A percentile compares a stretch with the other conserved stretches of the same genome.
Evolutionary conservation across 2,797 vertebrate genomes (phyloP).

Genomic region (Nyctibius grandis): DNA sequence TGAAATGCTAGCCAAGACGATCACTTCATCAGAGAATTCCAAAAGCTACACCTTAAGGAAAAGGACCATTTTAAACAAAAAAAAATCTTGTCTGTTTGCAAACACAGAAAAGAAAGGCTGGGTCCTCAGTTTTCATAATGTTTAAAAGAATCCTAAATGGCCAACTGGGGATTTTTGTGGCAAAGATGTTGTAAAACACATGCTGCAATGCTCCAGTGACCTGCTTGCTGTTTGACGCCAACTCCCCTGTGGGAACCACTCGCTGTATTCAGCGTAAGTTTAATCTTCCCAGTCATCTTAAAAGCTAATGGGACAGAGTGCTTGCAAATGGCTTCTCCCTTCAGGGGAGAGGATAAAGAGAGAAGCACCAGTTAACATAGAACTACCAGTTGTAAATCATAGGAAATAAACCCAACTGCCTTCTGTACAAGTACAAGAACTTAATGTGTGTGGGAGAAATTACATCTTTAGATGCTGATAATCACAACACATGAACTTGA

Average conservation of each 20-base stretch:
- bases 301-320: slow-evolving; percentile 12
- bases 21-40: not conserved
- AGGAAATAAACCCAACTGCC: not conserved
- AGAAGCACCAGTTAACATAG: not conserved
- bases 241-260: not conserved
- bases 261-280: fast-evolving
- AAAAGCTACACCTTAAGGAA: not conserved
- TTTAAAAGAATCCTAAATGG: not conserved
- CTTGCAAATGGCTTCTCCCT: not conserved
- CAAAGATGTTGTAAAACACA: not conserved
- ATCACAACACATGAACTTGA: not conserved
- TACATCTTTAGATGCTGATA: not conserved
- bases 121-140: not conserved
- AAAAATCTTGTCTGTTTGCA: not conserved
- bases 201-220: not conserved
- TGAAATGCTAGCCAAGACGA: not conserved
- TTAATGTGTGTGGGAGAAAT: not conserved
- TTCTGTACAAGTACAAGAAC: not conserved
- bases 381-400: not conserved
- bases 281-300: not conserved
- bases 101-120: not conserved
- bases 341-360: not conserved
- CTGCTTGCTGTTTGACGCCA: not conserved
- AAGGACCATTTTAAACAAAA: not conserved
- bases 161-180: not conserved